Base-by-base conservation (phyloP, 2,113 vertebrate species). In the Tretioscincus oriximinensis region DNA sequence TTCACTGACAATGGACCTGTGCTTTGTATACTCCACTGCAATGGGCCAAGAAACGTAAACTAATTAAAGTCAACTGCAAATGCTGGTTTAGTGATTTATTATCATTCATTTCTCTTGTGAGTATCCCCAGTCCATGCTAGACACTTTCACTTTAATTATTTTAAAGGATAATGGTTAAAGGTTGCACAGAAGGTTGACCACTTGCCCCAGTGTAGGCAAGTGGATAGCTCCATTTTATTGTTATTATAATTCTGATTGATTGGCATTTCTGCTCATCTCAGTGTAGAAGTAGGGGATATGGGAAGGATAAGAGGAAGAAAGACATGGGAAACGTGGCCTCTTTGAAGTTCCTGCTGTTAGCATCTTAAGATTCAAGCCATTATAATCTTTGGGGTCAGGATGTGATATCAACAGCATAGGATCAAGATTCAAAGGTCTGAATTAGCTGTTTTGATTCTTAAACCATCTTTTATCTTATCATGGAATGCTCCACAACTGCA, bases 401-500 rank as follows among this genome's bases (percentile, higher is more conserved):
- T n/a, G 71, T 89, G 82, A 85, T 14, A 89, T 71, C 77, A n/a
- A 14, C 63, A 81, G 61, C 5, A 2, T 24, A 66, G 22, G 64
- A 91, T 88, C 93, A 86, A 87, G 88, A 87, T 63, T 72, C 76
- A 77, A 90, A 83, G 84, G 76, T 81, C 60, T 88, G 82, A 75
- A 66, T 79, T 75, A 70, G 78, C 47, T 83, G 81, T 91, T 70
- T 89, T 90, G 88, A 85, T 76, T 88, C 81, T 21, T 76, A 77
- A 64, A 82, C 71, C 76, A 79, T 87, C 89, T 90, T 92, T 94
- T 88, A 88, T 92, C 87, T 92, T 87, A 81, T 88, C 86, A 81
- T 80, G 87, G 91, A 91, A 87, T 84, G 80, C 88, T 91, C 89
- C 91, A 86, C 95, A 95, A 95, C 94, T 96, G 93, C 80, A 65